Evolutionary conservation across 2,113 vertebrate genomes (phyloP), one percentile per base, ranked within the genome.

Genomic region (Solenodon paradoxus): DNA sequence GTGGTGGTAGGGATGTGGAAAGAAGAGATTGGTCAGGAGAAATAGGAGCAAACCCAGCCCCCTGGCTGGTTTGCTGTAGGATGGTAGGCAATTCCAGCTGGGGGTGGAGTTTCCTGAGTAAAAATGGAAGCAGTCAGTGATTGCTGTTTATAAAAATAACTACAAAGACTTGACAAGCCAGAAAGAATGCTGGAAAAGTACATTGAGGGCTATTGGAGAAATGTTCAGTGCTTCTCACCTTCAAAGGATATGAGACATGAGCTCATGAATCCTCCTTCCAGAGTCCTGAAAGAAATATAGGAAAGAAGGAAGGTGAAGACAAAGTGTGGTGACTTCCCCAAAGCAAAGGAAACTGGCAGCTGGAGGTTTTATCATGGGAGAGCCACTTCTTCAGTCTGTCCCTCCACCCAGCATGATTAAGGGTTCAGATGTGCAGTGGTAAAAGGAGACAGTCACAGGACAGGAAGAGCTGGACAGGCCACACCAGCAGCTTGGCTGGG

Each of bases 101-200:
- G 94, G 96, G 87, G 94, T 96, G 95, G 95, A 95, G 91, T 71
- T 88, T 95, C 93, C 90, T 57, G 90, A 61, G 90, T 97, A 97
- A 97, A 97, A 97, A 97, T 95, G 96, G 96, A 97, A 97, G 91
- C 96, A 97, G 96, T 84, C 92, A 95, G 94, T 2, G 45, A 95
- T 85, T 68, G 95, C 96, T 97, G 78, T 96, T 97, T 97, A 97
- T 95, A 97, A 97, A 97, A 97, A 95, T 97, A 97, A 94, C 94
- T 97, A 97, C 97, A 97, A 96, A 97, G 96, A 66, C 96, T 95
- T 95, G 94, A 97, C 97, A 97, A 90, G 92, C 92, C 96, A 64
- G 96, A 84, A 92, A 96, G 96, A 95, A 97, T 94, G 93, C 94
- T 96, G 95, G 95, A 96, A 96, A 97, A 97, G 96, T 97, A 97